Evolutionary conservation across 2,113 vertebrate species (phyloP).

Genomic region (Leptodactylus fuscus): DNA sequence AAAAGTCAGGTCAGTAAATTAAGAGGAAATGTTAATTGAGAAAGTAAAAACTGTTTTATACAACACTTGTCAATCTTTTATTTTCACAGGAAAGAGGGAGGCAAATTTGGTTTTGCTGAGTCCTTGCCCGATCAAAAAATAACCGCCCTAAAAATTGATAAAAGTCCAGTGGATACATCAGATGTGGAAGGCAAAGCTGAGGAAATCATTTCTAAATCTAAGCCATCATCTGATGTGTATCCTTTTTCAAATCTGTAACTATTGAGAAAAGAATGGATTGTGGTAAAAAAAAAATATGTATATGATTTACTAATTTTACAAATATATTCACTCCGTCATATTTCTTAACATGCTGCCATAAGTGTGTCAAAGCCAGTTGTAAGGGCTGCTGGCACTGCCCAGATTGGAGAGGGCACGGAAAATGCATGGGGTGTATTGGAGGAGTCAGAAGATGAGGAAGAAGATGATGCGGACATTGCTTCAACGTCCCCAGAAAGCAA

Average conservation of each 20-base stretch:
- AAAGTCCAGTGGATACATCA: conserved; percentile 78
- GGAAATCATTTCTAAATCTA: conserved; percentile 79
- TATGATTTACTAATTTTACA: no score
- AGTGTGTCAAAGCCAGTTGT: conserved; percentile 81
- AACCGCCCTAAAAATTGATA: conserved; percentile 86
- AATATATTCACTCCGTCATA: neutral
- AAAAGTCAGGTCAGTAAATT: conserved; percentile 80
- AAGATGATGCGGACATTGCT: conserved; percentile 62
- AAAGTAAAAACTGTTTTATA: neutral
- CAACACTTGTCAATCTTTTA: neutral
- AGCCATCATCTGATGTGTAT: conserved; percentile 81
- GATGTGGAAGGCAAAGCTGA: conserved; percentile 77
- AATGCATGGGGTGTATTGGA: conserved; percentile 89
- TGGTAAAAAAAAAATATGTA: neutral
- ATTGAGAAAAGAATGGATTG: neutral
- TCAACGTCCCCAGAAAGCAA: conserved; percentile 52
- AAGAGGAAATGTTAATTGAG: neutral
- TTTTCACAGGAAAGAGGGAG: conserved; percentile 86
- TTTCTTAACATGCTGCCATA: neutral
- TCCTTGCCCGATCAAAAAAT: conserved; percentile 87
- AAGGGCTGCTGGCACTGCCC: conserved; percentile 85
- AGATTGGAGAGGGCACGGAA: conserved; percentile 85
- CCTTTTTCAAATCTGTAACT: conserved; percentile 61
- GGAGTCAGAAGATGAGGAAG: conserved; percentile 78
- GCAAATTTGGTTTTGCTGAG: conserved; percentile 91